These are phyloP conservation scores for Teleogryllus occipitalis DNA, from an alignment of 1,140 invertebrate species.

Conservation along the genomic window DNA sequence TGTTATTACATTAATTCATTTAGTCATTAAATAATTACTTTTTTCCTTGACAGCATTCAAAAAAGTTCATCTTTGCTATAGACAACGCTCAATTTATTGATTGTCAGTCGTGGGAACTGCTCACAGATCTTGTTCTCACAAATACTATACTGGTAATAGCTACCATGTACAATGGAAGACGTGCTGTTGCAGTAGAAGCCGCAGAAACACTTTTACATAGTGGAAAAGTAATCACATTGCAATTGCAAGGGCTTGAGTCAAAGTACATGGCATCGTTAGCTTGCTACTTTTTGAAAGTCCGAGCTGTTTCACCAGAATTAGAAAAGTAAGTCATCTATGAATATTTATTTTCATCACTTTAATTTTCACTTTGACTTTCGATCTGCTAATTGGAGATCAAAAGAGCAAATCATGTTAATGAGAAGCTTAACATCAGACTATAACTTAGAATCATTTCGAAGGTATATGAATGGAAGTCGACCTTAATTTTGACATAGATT, in stretches of 20 bases:
- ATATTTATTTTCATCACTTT: no score
- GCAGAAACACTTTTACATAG: background rate
- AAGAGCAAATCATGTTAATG: no score
- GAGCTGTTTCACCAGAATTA: background rate
- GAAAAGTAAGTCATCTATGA: background rate
- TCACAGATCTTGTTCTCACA: background rate
- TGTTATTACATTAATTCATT: background rate
- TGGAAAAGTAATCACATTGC: background rate
- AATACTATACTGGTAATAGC: background rate
- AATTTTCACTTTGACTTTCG: no score
- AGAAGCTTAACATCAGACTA: no score
- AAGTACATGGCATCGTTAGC: conserved; percentile 10
- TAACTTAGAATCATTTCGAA: no score
- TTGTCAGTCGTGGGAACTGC: conserved; percentile 38
- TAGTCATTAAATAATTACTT: background rate
- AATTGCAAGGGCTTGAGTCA: conserved; percentile 7
- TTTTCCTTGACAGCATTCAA: background rate
- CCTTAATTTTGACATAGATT: no score
- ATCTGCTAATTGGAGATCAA: no score
- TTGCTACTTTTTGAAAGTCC: conserved; percentile 7
- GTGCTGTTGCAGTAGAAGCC: background rate
- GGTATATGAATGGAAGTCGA: no score
- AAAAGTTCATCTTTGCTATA: conserved; percentile 37
- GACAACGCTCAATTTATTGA: conserved; percentile 45
- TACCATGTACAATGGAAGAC: background rate